Percentiles rank a stretch among this genome's conserved stretches.
These are phyloP conservation scores for Hassar affinis DNA, from an alignment of 2,113 vertebrate species.

Conservation along the genomic window DNA sequence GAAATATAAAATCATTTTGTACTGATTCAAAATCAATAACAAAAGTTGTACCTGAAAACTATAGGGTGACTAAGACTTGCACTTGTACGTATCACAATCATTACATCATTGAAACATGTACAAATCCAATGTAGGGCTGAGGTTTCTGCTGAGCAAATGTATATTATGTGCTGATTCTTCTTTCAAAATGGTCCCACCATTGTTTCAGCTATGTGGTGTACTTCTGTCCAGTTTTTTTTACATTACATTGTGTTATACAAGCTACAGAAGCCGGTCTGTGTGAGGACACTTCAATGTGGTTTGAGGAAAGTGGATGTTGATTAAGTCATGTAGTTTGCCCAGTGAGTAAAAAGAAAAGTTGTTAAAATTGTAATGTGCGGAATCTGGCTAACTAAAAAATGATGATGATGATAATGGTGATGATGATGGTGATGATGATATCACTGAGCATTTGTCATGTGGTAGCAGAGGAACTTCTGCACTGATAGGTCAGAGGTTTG, in stretches of 20 bases:
- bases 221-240: background rate
- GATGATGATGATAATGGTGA: conserved; percentile 9
- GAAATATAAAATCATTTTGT: no score
- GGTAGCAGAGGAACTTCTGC: conserved; percentile 40
- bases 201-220: background rate
- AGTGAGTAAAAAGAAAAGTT: no score
- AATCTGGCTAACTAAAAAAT: conserved; percentile 29
- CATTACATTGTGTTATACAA: background rate
- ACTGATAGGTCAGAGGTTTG: conserved; percentile 52
- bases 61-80: no score
- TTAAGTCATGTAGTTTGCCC: background rate
- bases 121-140: background rate
- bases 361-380: background rate
- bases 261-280: background rate
- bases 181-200: background rate
- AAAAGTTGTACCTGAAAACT: no score
- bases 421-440: conserved; percentile 34
- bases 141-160: background rate
- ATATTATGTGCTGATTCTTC: background rate
- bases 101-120: background rate
- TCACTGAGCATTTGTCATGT: conserved; percentile 35
- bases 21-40: no score
- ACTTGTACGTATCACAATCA: background rate
- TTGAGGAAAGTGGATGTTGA: background rate
- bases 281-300: background rate